A percentile compares a stretch with the other conserved stretches of the same genome.
Conservation (phyloP, 2,888 invertebrate species). For the Cheilosia soror region DNA sequence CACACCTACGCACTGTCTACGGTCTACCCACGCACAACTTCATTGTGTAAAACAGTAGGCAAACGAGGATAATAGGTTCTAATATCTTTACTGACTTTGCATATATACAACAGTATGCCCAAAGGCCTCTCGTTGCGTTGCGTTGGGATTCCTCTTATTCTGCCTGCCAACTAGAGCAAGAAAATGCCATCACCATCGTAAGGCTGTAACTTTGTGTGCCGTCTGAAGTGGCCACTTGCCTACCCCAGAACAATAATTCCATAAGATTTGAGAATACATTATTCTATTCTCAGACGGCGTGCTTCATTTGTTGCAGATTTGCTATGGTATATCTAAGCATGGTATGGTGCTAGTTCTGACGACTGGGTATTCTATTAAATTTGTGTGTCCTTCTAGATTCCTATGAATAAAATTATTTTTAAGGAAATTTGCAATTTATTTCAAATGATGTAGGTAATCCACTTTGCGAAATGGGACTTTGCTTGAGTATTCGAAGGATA, state of each 20-base stretch:
- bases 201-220: constrained; percentile 51
- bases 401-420: constrained; percentile 45
- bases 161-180: constrained; percentile 49
- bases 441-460: constrained; percentile 36
- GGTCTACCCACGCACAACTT: constrained; percentile 38
- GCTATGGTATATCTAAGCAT: constrained; percentile 44
- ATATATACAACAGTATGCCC: constrained; percentile 3
- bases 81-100: constrained; percentile 48
- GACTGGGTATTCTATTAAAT: constrained; percentile 45
- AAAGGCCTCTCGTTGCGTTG: constrained; percentile 7
- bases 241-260: constrained; percentile 21
- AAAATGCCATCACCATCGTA: constrained; percentile 8
- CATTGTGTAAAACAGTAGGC: constrained; percentile 61
- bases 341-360: constrained; percentile 21
- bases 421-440: constrained; percentile 50
- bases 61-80: constrained; percentile 70
- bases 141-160: constrained; percentile 1
- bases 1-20: constrained; percentile 52
- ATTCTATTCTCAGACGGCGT: constrained; percentile 37
- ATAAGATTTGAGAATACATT: constrained; percentile 19
- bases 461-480: constrained; percentile 19
- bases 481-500: constrained; percentile 19
- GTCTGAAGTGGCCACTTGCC: constrained; percentile 63
- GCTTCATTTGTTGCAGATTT: constrained; percentile 57
- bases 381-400: constrained; percentile 44